Evolutionary conservation across 2,888 invertebrate genomes (phyloP).

Genomic region (Latrodectus elegans): DNA sequence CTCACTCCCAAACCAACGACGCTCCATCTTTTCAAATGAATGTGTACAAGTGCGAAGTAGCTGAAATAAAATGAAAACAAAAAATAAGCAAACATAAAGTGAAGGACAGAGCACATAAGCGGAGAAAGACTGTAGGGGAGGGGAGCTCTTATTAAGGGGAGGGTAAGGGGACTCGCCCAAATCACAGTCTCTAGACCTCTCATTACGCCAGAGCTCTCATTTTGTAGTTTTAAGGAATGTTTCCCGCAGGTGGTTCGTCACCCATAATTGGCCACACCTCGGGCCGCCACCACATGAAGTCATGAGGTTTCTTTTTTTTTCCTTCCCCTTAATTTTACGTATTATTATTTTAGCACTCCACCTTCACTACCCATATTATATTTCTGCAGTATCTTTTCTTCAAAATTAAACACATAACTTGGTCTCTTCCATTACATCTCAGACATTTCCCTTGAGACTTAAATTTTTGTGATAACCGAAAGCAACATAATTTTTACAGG

Average conservation of each 20-base stretch:
- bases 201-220: constrained; percentile 47
- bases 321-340: not conserved
- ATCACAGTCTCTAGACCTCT: constrained; percentile 64
- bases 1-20: not conserved
- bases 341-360: not conserved
- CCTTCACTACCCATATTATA: too few species aligned
- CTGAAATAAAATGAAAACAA: not conserved
- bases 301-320: constrained; percentile 14
- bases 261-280: constrained; percentile 66
- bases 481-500: too few species aligned
- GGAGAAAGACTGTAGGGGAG: constrained; percentile 13
- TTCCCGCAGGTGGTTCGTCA: constrained; percentile 58
- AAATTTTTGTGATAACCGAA: too few species aligned
- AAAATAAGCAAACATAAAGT: constrained; percentile 4
- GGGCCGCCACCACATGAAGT: constrained; percentile 54
- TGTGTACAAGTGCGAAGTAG: not conserved
- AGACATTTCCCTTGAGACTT: too few species aligned
- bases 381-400: too few species aligned
- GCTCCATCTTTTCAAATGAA: not conserved
- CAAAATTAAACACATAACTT: too few species aligned
- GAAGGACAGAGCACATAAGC: constrained; percentile 11
- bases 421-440: too few species aligned
- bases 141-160: constrained; percentile 32
- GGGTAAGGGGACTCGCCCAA: constrained; percentile 51
- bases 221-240: constrained; percentile 59